Evolutionary conservation across 2,113 vertebrate species (phyloP).

Genomic region (Rhinolophus ferrumequinum): DNA sequence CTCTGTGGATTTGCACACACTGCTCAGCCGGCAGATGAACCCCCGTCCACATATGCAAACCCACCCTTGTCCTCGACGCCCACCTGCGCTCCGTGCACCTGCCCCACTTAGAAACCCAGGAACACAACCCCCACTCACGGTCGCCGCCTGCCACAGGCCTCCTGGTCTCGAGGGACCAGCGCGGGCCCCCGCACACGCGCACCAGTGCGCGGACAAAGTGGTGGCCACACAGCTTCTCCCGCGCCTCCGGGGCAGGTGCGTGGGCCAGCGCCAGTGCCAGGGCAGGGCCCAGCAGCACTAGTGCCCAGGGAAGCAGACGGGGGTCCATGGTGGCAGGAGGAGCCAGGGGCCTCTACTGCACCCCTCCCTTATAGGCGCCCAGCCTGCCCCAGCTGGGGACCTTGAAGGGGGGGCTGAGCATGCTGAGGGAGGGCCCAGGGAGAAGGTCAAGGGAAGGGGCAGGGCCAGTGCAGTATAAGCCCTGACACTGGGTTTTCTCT

Average conservation of each 20-base stretch:
- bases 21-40: background rate
- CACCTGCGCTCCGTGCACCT: background rate
- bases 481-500: background rate
- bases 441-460: background rate
- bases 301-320: background rate
- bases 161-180: conserved; percentile 40
- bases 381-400: background rate
- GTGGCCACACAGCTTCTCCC: conserved; percentile 57
- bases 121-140: conserved; percentile 48
- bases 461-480: background rate
- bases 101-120: background rate
- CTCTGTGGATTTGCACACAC: background rate
- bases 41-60: background rate
- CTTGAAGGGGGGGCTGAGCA: conserved; percentile 42
- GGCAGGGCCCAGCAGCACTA: background rate
- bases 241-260: fast-evolving
- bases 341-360: fast-evolving
- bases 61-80: background rate
- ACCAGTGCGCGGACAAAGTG: conserved; percentile 62
- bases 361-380: conserved; percentile 53
- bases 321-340: fast-evolving
- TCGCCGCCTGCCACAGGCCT: background rate
- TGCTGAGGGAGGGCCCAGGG: background rate
- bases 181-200: conserved; percentile 66
- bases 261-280: background rate